Base-by-base conservation (phyloP, 2,888 invertebrate genomes). In the Vanessa cardui region DNA sequence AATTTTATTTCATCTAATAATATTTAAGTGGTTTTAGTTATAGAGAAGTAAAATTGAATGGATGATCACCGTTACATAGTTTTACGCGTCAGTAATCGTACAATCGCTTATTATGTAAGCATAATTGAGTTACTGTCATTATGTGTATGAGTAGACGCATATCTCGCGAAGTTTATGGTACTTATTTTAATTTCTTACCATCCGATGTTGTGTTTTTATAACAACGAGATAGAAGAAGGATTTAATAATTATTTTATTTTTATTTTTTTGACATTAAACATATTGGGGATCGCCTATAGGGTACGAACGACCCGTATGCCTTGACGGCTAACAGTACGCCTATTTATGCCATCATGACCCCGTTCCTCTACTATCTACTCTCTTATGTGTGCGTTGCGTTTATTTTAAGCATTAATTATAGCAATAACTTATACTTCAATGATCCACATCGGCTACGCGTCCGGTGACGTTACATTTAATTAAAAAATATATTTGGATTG, bases 71-170 rank as follows among this genome's bases (percentile, higher is more conserved):
- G 56, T 58, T 65, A 39, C 65, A 21, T 20, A 62, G 65, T 58
- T 74, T 73, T 68, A 62, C 62, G 58, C 67, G 62, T 63, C 62
- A 69, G 45, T 66, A 66, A 64, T 49, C 44, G 61, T 52, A 67
- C 58, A 62, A 65, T 69, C 66, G 46, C 62, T 75, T 74, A 71
- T 70, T 76, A 75, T n/a, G n/a, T n/a, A 74, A 58, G 67, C 54
- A 20, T 62, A 66, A 69, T 70, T 44, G 68, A 68, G 67, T 68
- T 68, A 61, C 71, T 74, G 67, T 64, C 68, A 70, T 73, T 73
- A 73, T 60, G 65, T 63, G 46, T 54, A 62, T 50, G 58, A 50
- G 62, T 61, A 66, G 66, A 56, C 39, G n/a, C 4, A n/a, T 2
- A 39, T 33, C 26, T 52, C 26, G 16, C 12, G 31, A 16, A 26